Base-by-base conservation (phyloP, 2,113 vertebrate genomes). In the Pan paniscus region DNA sequence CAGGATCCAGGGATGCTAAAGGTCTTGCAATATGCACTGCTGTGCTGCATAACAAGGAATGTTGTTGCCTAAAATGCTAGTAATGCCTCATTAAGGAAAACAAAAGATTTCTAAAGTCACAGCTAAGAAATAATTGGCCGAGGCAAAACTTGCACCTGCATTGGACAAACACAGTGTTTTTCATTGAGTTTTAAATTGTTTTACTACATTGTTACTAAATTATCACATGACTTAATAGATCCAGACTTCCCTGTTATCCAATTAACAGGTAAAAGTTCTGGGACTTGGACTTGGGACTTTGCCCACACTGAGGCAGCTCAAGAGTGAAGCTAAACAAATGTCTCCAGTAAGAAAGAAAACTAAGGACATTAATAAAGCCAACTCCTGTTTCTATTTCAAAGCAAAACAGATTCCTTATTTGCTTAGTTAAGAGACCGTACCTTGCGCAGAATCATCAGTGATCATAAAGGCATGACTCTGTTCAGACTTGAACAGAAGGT, bases 1-100 rank as follows among this genome's bases (percentile, higher is more conserved):
- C 32, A 25, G 32, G 48, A 67, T 7, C 30, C 32, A 18, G 25
- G 48, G 30, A 7, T 8, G 38, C 12, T 13, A 1, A 50, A 38
- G 48, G 16, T 5, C 35, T 25, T 5, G 12, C 30, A 18, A 8
- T 9, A 25, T 14, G 27, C 38, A 13, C 1, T 1, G 2, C 35
- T 4, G 11, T 13, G 22, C 40, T 35, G 1, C 8, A 14, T 3
- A 17, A 17, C 67, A 59, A 5, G 22, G 35, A 14, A 43, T 27
- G 1, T 3, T 30, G 2, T 57, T 8, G 4, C 30, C 32, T 30
- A 13, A 64, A 20, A 11, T 20, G 61, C 22, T 46, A 6, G 2
- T 16, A 14, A 8, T 20, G 30, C 0, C 17, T 55, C 16, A 1
- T 20, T 30, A 52, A n/a, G 48, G 18, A 67, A 70, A 50, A 32